Evolutionary conservation across 37 sponge, comb jelly and placozoan genomes (phyloP).

Genomic region (Aphrocallistes beatrix): DNA sequence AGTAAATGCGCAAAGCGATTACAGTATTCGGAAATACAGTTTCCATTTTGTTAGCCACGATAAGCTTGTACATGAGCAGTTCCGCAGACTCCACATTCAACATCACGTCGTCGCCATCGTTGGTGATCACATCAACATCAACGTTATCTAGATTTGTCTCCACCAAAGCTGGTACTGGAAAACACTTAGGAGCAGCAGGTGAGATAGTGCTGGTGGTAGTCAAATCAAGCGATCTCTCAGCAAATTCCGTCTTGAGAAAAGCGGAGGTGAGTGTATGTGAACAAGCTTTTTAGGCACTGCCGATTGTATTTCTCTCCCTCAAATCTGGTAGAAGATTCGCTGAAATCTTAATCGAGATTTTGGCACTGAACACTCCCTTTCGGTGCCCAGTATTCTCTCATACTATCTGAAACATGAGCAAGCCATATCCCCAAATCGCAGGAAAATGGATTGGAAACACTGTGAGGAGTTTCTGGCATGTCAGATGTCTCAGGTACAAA

Average conservation of each 20-base stretch:
- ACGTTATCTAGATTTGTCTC: background rate
- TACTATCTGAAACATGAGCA: background rate
- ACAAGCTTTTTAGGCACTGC: conserved; percentile 8
- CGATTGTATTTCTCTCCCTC: conserved; percentile 19
- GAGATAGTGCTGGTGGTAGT: background rate
- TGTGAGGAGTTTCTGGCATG: background rate
- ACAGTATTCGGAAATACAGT: background rate
- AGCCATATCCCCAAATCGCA: background rate
- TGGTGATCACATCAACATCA: conserved; percentile 10
- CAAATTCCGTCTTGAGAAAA: conserved; percentile 6
- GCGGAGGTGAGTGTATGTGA: conserved; percentile 13
- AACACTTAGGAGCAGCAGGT: background rate
- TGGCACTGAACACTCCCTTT: background rate
- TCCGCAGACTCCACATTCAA: background rate
- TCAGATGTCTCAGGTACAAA: background rate
- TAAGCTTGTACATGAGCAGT: background rate
- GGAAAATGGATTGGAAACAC: background rate
- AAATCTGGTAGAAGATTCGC: conserved; percentile 9
- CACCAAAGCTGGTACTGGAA: background rate
- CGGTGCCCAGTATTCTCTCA: conserved; percentile 8
- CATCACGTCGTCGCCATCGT: background rate
- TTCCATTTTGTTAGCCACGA: background rate
- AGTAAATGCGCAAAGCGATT: conserved; percentile 12
- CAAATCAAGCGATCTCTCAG: background rate
- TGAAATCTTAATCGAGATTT: conserved; percentile 10